Conservation (phyloP, 2,888 invertebrate genomes). For the Drosophila ezoana region DNA sequence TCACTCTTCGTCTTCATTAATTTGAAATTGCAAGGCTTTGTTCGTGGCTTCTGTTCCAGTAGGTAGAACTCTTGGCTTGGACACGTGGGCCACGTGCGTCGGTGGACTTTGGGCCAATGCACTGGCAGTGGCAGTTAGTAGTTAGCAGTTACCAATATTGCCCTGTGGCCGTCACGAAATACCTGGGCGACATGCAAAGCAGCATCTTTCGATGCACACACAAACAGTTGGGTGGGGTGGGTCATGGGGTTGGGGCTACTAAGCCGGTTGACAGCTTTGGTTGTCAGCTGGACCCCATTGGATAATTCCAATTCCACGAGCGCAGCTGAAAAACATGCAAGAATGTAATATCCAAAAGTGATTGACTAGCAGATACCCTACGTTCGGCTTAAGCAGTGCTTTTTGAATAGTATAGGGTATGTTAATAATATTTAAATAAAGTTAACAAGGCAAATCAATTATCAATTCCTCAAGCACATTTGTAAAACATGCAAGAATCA, state of each 20-base stretch:
- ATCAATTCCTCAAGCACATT: no score
- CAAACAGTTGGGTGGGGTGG: slow-evolving; percentile 2
- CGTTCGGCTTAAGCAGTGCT: background rate
- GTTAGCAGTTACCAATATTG: slow-evolving; percentile 37
- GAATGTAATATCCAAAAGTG: background rate
- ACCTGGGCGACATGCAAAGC: slow-evolving; percentile 44
- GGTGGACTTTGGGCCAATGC: slow-evolving; percentile 6
- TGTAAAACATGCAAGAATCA: no score
- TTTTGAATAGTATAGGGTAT: no score
- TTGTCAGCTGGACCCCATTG: slow-evolving; percentile 39
- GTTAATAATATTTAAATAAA: no score
- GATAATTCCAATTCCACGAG: slow-evolving; percentile 23
- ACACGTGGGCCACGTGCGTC: slow-evolving; percentile 50
- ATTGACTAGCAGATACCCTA: slow-evolving; percentile 9
- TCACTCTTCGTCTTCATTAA: slow-evolving; percentile 37
- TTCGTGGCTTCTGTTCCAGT: slow-evolving; percentile 17
- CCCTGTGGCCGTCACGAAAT: slow-evolving; percentile 8
- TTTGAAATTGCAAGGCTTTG: slow-evolving; percentile 37
- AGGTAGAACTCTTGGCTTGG: slow-evolving; percentile 17
- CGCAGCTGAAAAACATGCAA: slow-evolving; percentile 1
- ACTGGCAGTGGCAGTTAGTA: slow-evolving; percentile 3
- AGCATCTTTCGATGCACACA: slow-evolving; percentile 39
- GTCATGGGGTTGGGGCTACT: background rate
- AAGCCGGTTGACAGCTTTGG: slow-evolving; percentile 13
- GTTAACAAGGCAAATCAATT: no score